Conservation (phyloP, 2,888 invertebrate species). For the Cepaea hortensis region DNA sequence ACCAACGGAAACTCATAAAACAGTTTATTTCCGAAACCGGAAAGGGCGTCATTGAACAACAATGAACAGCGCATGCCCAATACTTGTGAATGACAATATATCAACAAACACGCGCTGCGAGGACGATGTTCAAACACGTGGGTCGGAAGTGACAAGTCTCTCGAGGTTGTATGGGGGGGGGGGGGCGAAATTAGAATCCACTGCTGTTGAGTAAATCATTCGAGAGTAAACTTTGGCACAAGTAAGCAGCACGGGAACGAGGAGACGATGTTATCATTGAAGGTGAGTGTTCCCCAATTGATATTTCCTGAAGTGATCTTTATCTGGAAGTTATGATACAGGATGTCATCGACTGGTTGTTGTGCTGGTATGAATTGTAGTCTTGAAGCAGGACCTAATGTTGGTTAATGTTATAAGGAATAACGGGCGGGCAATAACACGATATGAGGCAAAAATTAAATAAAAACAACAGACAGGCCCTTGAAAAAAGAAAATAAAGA, state of each 20-base stretch:
- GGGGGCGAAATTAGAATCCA: background rate
- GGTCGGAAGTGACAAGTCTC: background rate
- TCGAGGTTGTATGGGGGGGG: constrained; percentile 11
- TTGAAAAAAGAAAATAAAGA: too few relatives aligned
- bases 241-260: background rate
- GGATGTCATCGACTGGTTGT: background rate
- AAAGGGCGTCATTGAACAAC: constrained; percentile 2
- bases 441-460: too few relatives aligned
- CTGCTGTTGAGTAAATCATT: constrained; percentile 34
- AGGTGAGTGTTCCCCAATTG: background rate
- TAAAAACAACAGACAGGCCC: too few relatives aligned
- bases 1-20: too few relatives aligned
- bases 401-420: background rate
- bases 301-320: background rate
- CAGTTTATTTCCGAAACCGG: constrained; percentile 16
- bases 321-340: constrained; percentile 3
- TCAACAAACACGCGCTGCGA: background rate
- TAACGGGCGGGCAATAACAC: too few relatives aligned
- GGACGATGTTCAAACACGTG: too few relatives aligned
- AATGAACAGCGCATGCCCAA: constrained; percentile 21
- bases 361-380: background rate
- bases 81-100: background rate
- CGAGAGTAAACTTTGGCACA: constrained; percentile 29
- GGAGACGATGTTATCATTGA: background rate
- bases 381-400: background rate